phyloP scores from a whole-genome alignment of 2,888 invertebrate genomes.

The Dendrolimus pini region DNA sequence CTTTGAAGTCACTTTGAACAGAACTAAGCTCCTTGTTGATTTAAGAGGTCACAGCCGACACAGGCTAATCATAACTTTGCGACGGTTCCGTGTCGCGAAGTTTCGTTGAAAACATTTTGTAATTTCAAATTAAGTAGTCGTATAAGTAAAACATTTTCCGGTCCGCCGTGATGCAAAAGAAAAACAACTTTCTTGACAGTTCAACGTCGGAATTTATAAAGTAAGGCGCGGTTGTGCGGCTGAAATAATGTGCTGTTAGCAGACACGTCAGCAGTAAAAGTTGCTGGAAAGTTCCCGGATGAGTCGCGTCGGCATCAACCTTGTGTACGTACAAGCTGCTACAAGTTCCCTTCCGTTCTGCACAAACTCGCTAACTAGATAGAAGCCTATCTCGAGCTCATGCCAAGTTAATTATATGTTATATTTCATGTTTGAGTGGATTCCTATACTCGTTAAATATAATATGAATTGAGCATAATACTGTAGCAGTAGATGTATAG shows the following conservation, averaged over 20 bases:
- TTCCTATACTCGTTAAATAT: too few relatives aligned
- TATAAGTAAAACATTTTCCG: slow-evolving; percentile 13
- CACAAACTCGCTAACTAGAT: slow-evolving; percentile 42
- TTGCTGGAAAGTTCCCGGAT: slow-evolving; percentile 30
- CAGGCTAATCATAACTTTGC: neutral
- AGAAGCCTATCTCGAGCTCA: slow-evolving; percentile 21
- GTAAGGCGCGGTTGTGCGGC: slow-evolving; percentile 18
- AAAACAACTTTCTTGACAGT: slow-evolving; percentile 30
- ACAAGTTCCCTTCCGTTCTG: slow-evolving; percentile 17
- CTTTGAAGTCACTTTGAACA: too few relatives aligned
- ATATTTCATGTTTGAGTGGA: neutral
- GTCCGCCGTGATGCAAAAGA: slow-evolving; percentile 10
- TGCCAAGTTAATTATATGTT: slow-evolving; percentile 3
- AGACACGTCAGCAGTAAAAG: slow-evolving; percentile 37
- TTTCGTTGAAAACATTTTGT: neutral
- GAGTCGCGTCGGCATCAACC: slow-evolving; percentile 13
- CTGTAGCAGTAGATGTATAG: too few relatives aligned
- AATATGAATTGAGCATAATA: too few relatives aligned
- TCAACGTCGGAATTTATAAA: slow-evolving; percentile 31
- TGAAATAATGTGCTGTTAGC: slow-evolving; percentile 29
- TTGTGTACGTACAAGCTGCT: slow-evolving; percentile 8
- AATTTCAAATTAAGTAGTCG: slow-evolving; percentile 5
- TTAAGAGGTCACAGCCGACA: neutral
- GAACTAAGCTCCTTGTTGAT: slow-evolving; percentile 17
- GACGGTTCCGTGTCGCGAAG: neutral